Percentiles rank a stretch among this genome's conserved stretches.
These are phyloP conservation scores for Epinephelus lanceolatus DNA, from an alignment of 2,113 vertebrate genomes.

Conservation along the genomic window DNA sequence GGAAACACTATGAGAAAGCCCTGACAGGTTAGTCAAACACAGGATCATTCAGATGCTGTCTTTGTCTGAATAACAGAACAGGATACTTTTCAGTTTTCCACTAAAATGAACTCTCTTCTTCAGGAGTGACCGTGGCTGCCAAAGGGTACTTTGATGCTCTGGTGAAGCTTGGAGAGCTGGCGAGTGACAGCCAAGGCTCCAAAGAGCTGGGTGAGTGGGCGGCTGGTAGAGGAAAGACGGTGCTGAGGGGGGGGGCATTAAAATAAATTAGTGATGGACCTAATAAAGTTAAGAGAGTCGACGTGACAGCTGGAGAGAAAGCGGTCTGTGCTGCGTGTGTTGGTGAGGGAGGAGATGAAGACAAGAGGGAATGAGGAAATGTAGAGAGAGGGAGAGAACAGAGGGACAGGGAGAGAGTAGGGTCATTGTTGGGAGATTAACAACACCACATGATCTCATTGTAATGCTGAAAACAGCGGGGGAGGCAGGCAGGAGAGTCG, in stretches of 20 bases:
- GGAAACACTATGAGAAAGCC: slow-evolving; percentile 90
- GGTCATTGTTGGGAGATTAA: slow-evolving; percentile 89
- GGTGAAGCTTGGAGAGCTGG: slow-evolving; percentile 90
- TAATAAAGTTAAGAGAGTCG: slow-evolving; percentile 38
- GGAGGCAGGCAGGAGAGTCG: slow-evolving; percentile 80
- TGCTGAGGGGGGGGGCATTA: neutral
- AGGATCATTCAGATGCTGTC: neutral
- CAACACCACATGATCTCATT: slow-evolving; percentile 90
- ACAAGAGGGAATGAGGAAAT: slow-evolving; percentile 71
- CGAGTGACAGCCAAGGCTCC: slow-evolving; percentile 90
- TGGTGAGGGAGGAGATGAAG: slow-evolving; percentile 63
- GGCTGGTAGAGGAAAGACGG: neutral
- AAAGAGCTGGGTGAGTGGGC: slow-evolving; percentile 89
- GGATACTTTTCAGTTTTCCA: neutral
- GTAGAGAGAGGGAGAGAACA: slow-evolving; percentile 64
- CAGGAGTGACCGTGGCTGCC: slow-evolving; percentile 89
- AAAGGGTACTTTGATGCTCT: slow-evolving; percentile 91
- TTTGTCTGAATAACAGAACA: neutral
- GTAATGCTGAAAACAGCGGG: slow-evolving; percentile 86
- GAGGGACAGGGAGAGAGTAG: slow-evolving; percentile 80
- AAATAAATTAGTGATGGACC: slow-evolving; percentile 23
- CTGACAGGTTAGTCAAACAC: slow-evolving; percentile 83
- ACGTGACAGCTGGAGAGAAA: slow-evolving; percentile 38
- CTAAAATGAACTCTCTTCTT: slow-evolving; percentile 19
- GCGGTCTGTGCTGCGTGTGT: slow-evolving; percentile 42